Evolutionary conservation across 2,888 invertebrate genomes (phyloP), one percentile per base, ranked within the genome.

Genomic region (Pachliopta kotzebuea): DNA sequence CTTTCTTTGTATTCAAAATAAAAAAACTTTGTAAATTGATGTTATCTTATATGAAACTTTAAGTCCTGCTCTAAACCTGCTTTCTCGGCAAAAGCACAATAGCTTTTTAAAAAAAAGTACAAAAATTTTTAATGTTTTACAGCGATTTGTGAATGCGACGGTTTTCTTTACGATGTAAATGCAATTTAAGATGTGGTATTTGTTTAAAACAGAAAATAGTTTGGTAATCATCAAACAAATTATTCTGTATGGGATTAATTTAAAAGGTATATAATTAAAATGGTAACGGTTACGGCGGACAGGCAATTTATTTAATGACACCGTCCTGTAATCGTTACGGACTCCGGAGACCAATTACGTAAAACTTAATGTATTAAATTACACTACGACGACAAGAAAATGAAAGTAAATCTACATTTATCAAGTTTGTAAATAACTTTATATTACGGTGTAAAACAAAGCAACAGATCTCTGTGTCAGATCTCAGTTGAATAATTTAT

Each of bases 281-380:
- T 65, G 54, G 60, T 66, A 67, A 45, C 45, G 45, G 45, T 7
- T n/a, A 45, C 45, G 45, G 18, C 20, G 11, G 21, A 14, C 50
- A 4, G 50, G 50, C 50, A 52, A 52, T 52, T 52, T 76, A 76
- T 73, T 77, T 79, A 79, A 79, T 78, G 75, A 75, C 74, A 67
- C 69, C 73, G 69, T 71, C 74, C 74, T 69, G 76, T 71, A 73
- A 71, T 67, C 69, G 69, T 72, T 65, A 69, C 64, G 65, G 66
- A 65, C 73, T 69, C 73, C 62, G 67, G 73, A 72, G 71, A 74
- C 75, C 74, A 74, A 72, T 71, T 74, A 70, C 69, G 70, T 73
- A 60, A 68, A 68, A 69, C 67, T 65, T 64, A 68, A 67, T 66
- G 57, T 67, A 70, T 69, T 70, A 66, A 68, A 72, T 70, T 71